Base-by-base conservation (phyloP, 2,888 invertebrate genomes). In the Sclerodermus sp. region DNA sequence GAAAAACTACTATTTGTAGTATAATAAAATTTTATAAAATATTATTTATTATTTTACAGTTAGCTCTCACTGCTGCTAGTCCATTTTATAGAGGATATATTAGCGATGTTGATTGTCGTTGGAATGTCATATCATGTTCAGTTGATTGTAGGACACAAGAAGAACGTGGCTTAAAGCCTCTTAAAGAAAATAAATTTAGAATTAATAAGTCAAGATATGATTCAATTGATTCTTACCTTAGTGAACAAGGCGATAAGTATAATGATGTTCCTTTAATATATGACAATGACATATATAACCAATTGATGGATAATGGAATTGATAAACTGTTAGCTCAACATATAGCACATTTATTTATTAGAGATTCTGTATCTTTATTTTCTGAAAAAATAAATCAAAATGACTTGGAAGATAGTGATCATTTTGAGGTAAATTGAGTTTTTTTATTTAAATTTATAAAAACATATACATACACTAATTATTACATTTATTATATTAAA, bases 161-260 rank as follows among this genome's bases (percentile, higher is more conserved):
- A 77, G 98, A 99, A 78, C 85, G 94, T 55, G 96, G 96, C 14
- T 75, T 90, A 31, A 83, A 83, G 51, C 88, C 89, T 5, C 79
- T 92, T 12, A 83, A 84, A 45, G 81, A 87, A 44, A 87, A 89
- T 73, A 88, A 89, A 79, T 93, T 91, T 79, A 85, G 86, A 55
- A 94, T 96, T 66, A 85, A 85, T 58, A 99, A 99, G 80, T 97
- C 97, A 1, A 84, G 99, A 54, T 99, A 98, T 79, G 98, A 96
- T 80, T 96, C 97, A 9, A 96, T 99, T 45, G 96, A 97, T 79
- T 95, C 93, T 16, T 99, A 99, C 80, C 83, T 99, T 34, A 95
- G 96, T 45, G 87, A 90, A 10, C 87, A 90, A 67, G 91, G 93
- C 48, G 91, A 89, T 70, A 87, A 87, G 67, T 99, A 93, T 81